Percentiles rank a stretch among this genome's conserved stretches.
These are phyloP conservation scores for Drosophila miranda DNA, from an alignment of 1,140 invertebrate species.

Conservation along the genomic window DNA sequence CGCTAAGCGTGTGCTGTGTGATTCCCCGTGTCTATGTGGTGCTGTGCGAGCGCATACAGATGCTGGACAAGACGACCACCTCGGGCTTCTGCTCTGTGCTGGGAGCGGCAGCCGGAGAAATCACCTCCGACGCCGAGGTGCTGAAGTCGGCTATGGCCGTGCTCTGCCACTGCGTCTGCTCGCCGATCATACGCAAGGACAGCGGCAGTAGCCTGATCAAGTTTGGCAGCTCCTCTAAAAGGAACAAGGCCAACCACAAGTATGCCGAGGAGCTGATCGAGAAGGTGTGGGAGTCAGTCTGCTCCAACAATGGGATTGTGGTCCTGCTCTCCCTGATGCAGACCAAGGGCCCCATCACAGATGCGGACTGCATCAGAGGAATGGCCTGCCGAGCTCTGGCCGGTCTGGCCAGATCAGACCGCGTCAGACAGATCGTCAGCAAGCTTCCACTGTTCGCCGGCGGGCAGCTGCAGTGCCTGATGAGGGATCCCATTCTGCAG, in stretches of 20 bases:
- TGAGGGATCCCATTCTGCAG: slow-evolving; percentile 97
- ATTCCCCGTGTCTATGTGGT: slow-evolving; percentile 93
- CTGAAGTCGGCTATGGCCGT: slow-evolving; percentile 94
- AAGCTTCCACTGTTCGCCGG: slow-evolving; percentile 97
- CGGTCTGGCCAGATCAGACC: slow-evolving; percentile 95
- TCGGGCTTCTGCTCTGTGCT: slow-evolving; percentile 89
- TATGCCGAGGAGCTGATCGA: slow-evolving; percentile 93
- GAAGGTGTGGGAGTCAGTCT: slow-evolving; percentile 95
- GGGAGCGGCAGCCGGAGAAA: slow-evolving; percentile 94
- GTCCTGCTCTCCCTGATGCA: slow-evolving; percentile 92
- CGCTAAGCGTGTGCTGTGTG: slow-evolving; percentile 94
- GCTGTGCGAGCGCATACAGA: slow-evolving; percentile 90
- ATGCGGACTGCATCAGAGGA: slow-evolving; percentile 96
- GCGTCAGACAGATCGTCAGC: slow-evolving; percentile 96
- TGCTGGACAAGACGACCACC: slow-evolving; percentile 87
- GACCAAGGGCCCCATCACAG: slow-evolving; percentile 96
- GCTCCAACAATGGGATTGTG: slow-evolving; percentile 98
- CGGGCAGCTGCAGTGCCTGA: slow-evolving; percentile 95
- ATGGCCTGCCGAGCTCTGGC: slow-evolving; percentile 95
- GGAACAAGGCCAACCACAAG: slow-evolving; percentile 88
- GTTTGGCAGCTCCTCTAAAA: slow-evolving; percentile 85
- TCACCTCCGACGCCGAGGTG: slow-evolving; percentile 94
- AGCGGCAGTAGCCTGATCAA: slow-evolving; percentile 82
- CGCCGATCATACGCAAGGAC: slow-evolving; percentile 90
- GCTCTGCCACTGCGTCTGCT: slow-evolving; percentile 96